Percentiles rank a stretch among this genome's conserved stretches.
These are phyloP conservation scores for Epinephelus coioides DNA, from an alignment of 2,797 vertebrate species.

Conservation along the genomic window DNA sequence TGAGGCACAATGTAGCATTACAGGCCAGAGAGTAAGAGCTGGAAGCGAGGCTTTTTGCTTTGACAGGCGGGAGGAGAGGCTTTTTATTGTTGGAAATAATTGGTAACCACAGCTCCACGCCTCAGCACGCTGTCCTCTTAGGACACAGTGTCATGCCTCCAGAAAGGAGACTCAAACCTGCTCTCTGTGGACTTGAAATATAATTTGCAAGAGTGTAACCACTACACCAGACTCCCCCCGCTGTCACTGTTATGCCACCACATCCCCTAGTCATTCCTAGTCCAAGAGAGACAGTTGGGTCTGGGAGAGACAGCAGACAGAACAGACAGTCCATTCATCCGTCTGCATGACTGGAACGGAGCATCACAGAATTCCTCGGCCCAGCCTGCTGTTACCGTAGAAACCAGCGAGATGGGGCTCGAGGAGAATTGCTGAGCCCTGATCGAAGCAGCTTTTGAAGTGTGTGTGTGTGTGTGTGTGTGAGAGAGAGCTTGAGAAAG, in stretches of 20 bases:
- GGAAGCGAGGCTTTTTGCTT: slow-evolving; percentile 10
- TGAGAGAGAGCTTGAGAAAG: slow-evolving; percentile 32
- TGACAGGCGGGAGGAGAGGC: slow-evolving; percentile 41
- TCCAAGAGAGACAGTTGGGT: slow-evolving; percentile 65
- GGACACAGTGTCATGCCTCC: slow-evolving; percentile 32
- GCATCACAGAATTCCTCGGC: slow-evolving; percentile 78
- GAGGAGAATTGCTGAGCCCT: slow-evolving; percentile 54
- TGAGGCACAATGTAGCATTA: slow-evolving; percentile 42
- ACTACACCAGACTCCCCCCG: slow-evolving; percentile 32
- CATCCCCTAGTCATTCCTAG: slow-evolving; percentile 40
- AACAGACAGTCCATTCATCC: slow-evolving; percentile 83
- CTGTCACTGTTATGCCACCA: slow-evolving; percentile 38
- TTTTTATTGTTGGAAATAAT: slow-evolving; percentile 57
- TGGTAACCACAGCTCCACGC: slow-evolving; percentile 35
- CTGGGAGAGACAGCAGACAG: slow-evolving; percentile 65
- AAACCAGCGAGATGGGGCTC: slow-evolving; percentile 73
- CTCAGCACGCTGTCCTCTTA: slow-evolving; percentile 25
- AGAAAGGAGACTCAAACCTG: slow-evolving; percentile 39
- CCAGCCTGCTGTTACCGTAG: slow-evolving; percentile 78
- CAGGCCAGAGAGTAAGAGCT: slow-evolving; percentile 35
- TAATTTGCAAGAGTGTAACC: slow-evolving; percentile 48
- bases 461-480: slow-evolving; percentile 1
- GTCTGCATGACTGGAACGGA: slow-evolving; percentile 76
- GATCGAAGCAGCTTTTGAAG: slow-evolving; percentile 50
- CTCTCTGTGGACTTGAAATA: slow-evolving; percentile 31